Conservation (phyloP, 2,888 invertebrate species). For the Yponomeuta plumbellus region DNA sequence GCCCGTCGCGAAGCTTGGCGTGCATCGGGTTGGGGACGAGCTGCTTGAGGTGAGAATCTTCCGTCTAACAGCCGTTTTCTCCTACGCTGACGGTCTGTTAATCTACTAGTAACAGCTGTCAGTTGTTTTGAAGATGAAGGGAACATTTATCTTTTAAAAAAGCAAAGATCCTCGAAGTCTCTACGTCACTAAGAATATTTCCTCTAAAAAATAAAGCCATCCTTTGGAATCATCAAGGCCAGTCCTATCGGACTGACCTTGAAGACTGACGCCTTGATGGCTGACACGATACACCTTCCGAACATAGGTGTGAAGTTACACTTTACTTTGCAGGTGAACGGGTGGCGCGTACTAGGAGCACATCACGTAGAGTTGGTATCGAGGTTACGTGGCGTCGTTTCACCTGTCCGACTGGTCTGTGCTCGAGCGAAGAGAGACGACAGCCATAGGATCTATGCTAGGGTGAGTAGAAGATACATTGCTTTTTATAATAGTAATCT, state of each 20-base stretch:
- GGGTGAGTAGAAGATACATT: constrained; percentile 62
- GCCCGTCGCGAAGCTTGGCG: constrained; percentile 87
- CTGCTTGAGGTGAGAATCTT: constrained; percentile 79
- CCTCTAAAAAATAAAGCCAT: too few species aligned
- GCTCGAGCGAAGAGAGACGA: constrained; percentile 68
- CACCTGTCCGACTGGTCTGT: constrained; percentile 88
- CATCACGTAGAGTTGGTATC: constrained; percentile 95
- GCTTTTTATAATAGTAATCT: background rate
- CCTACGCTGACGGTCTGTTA: too few species aligned
- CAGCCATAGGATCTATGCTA: constrained; percentile 63
- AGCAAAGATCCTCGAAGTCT: too few species aligned
- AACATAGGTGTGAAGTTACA: background rate
- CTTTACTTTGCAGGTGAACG: constrained; percentile 82
- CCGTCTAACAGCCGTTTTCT: too few species aligned
- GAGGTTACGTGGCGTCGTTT: constrained; percentile 87
- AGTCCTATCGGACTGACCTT: too few species aligned
- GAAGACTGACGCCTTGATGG: too few species aligned
- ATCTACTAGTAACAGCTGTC: too few species aligned
- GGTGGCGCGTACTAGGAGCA: constrained; percentile 87
- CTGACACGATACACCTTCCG: too few species aligned
- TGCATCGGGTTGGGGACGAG: constrained; percentile 91
- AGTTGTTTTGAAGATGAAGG: too few species aligned
- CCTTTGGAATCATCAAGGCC: too few species aligned
- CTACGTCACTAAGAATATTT: too few species aligned
- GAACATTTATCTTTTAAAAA: too few species aligned